These are phyloP conservation scores for Burhinus bistriatus DNA, from an alignment of 2,113 vertebrate species.

Conservation along the genomic window DNA sequence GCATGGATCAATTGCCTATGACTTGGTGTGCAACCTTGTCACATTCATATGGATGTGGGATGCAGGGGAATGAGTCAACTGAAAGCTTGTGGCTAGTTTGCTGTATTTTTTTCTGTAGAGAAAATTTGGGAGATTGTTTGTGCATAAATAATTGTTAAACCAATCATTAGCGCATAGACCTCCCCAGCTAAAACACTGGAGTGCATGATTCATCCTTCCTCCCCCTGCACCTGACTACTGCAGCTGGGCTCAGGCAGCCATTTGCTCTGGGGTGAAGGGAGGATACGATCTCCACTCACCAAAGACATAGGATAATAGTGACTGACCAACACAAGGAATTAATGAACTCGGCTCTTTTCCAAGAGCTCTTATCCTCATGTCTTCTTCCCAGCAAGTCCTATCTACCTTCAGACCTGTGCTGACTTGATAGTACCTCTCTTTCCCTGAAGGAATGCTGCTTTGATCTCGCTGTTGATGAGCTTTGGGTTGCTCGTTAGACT, in stretches of 20 bases:
- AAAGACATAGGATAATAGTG: rapidly evolving
- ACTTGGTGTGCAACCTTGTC: background rate
- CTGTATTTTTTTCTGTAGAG: background rate
- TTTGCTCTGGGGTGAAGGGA: background rate
- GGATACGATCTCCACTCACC: background rate
- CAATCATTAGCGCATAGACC: background rate
- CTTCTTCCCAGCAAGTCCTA: background rate
- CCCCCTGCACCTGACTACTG: background rate
- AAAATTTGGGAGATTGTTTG: background rate
- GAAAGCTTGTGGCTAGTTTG: background rate
- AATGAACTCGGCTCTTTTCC: background rate
- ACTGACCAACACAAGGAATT: background rate
- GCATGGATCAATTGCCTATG: background rate
- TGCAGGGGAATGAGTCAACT: background rate
- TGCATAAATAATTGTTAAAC: background rate
- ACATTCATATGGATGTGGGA: background rate
- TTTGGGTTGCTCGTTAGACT: background rate
- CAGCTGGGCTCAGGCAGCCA: background rate
- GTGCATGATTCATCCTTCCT: background rate
- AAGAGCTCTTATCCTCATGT: background rate
- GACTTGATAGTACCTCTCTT: background rate
- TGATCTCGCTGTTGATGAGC: background rate
- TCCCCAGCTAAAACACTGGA: background rate
- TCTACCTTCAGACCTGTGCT: background rate
- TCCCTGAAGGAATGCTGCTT: background rate